Percentiles rank a stretch among this genome's conserved stretches.
Conservation (phyloP, 2,797 vertebrate species). For the Smutsia temminckii region DNA sequence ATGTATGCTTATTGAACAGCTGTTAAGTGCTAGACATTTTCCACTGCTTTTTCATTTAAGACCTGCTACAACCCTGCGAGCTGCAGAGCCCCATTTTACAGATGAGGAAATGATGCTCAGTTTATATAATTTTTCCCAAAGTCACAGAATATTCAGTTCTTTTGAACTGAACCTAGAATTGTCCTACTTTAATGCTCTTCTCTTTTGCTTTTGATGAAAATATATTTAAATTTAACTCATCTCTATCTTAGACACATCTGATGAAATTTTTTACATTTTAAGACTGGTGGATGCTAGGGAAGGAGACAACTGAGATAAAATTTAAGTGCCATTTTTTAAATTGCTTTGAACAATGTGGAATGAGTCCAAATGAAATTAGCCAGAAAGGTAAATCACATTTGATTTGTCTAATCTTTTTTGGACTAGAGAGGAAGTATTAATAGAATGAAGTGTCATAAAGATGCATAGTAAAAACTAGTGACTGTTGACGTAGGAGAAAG, state of each 20-base stretch:
- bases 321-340: neutral
- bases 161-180: neutral
- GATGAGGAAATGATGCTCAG: neutral
- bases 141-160: neutral
- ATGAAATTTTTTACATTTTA: neutral
- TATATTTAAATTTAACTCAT: conserved; percentile 8
- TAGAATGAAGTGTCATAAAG: conserved; percentile 31
- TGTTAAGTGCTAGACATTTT: neutral
- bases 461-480: neutral
- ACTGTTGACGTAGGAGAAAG: neutral
- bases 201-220: neutral
- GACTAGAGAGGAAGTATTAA: neutral
- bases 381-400: neutral
- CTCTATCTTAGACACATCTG: neutral
- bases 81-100: neutral
- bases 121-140: neutral
- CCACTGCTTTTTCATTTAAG: neutral
- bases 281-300: neutral
- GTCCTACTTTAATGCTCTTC: neutral
- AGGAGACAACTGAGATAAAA: neutral
- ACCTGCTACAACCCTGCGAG: neutral
- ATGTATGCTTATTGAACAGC: neutral
- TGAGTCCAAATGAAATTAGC: neutral
- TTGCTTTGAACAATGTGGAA: neutral
- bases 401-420: neutral